Conservation (phyloP, 2,888 invertebrate genomes). For the Drosophila maculinotata region DNA sequence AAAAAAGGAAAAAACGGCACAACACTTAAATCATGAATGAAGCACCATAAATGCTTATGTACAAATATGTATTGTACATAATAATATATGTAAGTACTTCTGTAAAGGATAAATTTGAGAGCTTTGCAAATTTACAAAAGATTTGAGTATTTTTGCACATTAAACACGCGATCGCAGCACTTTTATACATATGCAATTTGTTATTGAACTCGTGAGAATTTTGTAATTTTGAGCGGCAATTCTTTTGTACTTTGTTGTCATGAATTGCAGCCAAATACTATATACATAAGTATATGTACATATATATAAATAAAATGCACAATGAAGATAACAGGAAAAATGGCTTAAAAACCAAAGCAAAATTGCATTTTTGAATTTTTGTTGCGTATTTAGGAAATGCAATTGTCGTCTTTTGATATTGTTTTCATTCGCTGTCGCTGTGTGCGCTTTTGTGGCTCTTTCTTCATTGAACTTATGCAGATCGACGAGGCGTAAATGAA, state of each 20-base stretch:
- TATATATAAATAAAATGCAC: conserved; percentile 4
- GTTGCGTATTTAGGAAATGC: conserved; percentile 29
- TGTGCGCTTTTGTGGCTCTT: conserved; percentile 40
- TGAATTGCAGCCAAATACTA: conserved; percentile 16
- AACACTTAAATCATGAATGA: conserved; percentile 66
- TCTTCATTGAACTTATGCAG: conserved; percentile 79
- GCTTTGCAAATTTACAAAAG: conserved; percentile 14
- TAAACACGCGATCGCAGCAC: conserved; percentile 62
- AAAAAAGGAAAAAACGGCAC: conserved; percentile 33
- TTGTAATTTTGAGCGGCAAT: conserved; percentile 32
- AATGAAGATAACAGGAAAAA: conserved; percentile 8
- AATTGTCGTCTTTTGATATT: conserved; percentile 29
- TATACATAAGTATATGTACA: not conserved
- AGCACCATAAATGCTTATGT: conserved; percentile 18
- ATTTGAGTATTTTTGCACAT: conserved; percentile 23
- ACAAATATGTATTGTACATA: conserved; percentile 5
- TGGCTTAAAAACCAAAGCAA: conserved; percentile 1
- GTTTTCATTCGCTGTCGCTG: conserved; percentile 42
- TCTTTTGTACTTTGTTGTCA: conserved; percentile 38
- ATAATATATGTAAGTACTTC: not conserved
- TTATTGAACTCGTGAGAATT: conserved; percentile 38
- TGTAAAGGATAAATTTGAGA: conserved; percentile 19
- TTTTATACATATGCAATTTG: conserved; percentile 45
- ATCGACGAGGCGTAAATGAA: conserved; percentile 72
- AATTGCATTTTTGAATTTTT: not conserved